A percentile compares a stretch with the other conserved stretches of the same genome.
These are phyloP conservation scores for Coracopsis vasa DNA, from an alignment of 2,113 vertebrate species.

Conservation along the genomic window DNA sequence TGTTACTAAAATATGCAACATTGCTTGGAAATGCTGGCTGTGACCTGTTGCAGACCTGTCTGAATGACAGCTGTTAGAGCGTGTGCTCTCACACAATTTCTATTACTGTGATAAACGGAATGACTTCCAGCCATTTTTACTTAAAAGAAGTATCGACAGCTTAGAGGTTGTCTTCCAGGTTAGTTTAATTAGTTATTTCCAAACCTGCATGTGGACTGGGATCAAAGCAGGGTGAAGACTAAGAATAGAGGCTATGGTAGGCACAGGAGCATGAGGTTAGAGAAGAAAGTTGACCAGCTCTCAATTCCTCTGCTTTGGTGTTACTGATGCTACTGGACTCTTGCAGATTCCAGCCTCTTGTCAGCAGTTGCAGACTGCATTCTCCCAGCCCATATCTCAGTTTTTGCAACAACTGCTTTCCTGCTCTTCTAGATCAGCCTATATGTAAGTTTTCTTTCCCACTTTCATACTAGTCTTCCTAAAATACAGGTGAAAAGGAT, in stretches of 20 bases:
- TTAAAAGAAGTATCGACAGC: not conserved
- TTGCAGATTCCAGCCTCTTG: not conserved
- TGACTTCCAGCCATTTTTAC: not conserved
- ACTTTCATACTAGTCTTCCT: not conserved
- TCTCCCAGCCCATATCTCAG: not conserved
- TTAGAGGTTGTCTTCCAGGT: not conserved
- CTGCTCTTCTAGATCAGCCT: not conserved
- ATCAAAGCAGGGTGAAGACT: not conserved
- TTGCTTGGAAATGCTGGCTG: conserved; percentile 1
- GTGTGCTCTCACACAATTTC: not conserved
- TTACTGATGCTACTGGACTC: not conserved
- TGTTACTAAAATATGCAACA: not conserved
- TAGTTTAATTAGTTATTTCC: conserved; percentile 7
- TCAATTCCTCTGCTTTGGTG: not conserved
- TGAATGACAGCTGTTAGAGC: not conserved
- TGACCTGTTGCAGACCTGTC: conserved; percentile 3
- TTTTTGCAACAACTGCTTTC: not conserved
- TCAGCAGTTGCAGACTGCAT: not conserved
- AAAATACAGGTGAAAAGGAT: not conserved
- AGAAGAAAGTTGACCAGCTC: not conserved
- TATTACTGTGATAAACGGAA: not conserved
- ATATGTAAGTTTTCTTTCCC: not conserved
- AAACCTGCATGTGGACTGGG: not conserved
- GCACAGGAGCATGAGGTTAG: not conserved
- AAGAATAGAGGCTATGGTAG: not conserved